Conservation (phyloP, 2,797 vertebrate genomes). For the Ctenosaura bakeri region DNA sequence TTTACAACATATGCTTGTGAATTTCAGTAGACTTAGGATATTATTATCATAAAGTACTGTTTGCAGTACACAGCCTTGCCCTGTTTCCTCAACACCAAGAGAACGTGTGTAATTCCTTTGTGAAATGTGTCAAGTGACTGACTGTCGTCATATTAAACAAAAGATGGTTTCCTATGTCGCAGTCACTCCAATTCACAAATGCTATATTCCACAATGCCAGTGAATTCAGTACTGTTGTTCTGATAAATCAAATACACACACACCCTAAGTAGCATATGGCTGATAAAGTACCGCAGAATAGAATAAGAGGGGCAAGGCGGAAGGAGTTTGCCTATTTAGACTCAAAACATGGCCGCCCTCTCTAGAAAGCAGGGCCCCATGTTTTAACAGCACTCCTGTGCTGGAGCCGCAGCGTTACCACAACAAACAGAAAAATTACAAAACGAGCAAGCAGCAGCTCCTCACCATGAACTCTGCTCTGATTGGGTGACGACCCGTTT, state of each 20-base stretch:
- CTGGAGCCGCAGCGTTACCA: slow-evolving; percentile 21
- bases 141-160: background rate
- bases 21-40: background rate
- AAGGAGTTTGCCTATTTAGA: background rate
- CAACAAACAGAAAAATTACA: slow-evolving; percentile 37
- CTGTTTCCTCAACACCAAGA: background rate
- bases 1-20: background rate
- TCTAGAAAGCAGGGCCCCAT: background rate
- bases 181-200: background rate
- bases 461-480: background rate
- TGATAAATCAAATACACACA: too few relatives aligned
- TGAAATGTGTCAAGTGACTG: background rate
- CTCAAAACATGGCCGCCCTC: background rate
- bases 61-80: background rate
- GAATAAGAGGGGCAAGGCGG: background rate
- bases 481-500: background rate
- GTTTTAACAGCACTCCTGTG: background rate
- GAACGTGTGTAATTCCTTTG: background rate
- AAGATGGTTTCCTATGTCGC: background rate
- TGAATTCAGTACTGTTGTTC: too few relatives aligned
- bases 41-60: background rate
- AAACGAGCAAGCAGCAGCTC: background rate
- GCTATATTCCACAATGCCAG: background rate
- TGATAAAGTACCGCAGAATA: background rate
- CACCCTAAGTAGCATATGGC: background rate